Evolutionary conservation across 2,113 vertebrate genomes (phyloP).

Genomic region (Cyphomyrus discorhynchus): DNA sequence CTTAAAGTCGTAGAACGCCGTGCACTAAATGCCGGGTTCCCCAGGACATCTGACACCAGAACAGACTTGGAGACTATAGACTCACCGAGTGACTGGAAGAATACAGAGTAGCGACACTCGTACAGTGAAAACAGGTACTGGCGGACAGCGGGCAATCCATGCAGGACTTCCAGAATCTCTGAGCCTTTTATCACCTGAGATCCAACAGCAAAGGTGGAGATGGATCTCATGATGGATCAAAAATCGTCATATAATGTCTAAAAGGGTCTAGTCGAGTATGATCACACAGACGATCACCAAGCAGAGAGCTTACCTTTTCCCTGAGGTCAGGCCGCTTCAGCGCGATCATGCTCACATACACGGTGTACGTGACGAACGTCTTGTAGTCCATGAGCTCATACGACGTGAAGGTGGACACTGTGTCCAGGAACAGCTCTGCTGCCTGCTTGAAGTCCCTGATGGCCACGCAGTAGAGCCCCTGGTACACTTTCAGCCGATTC

Average conservation of each 20-base stretch:
- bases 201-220: background rate
- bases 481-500: slow-evolving; percentile 95
- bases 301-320: slow-evolving; percentile 73
- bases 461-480: slow-evolving; percentile 93
- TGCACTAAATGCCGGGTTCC: background rate
- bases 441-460: slow-evolving; percentile 96
- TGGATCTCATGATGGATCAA: background rate
- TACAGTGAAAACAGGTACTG: slow-evolving; percentile 98
- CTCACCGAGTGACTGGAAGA: slow-evolving; percentile 93
- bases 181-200: slow-evolving; percentile 92
- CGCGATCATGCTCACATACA: slow-evolving; percentile 98
- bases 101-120: slow-evolving; percentile 85
- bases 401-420: slow-evolving; percentile 96
- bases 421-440: slow-evolving; percentile 94
- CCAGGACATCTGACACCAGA: background rate
- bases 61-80: background rate
- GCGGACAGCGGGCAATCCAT: slow-evolving; percentile 81
- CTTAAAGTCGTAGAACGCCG: background rate
- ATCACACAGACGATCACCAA: background rate
- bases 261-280: background rate
- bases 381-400: slow-evolving; percentile 99
- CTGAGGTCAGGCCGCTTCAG: slow-evolving; percentile 91
- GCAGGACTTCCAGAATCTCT: slow-evolving; percentile 93
- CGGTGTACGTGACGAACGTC: slow-evolving; percentile 94
- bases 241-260: background rate